Base-by-base conservation (phyloP, 2,888 invertebrate genomes). In the Drosophila vallismaia region DNA sequence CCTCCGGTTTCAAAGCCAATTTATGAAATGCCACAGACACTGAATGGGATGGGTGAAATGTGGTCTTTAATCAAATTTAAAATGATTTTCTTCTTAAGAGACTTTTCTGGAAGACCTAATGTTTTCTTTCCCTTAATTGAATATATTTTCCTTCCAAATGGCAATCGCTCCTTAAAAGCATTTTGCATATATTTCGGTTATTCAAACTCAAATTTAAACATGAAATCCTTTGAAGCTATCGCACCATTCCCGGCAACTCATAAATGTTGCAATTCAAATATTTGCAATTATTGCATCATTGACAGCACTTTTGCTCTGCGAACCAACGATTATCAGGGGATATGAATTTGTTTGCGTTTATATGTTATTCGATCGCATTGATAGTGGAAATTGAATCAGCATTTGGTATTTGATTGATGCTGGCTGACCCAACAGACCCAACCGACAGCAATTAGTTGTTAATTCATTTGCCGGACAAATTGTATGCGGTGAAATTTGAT, bases 1-100 rank as follows among this genome's bases (percentile, higher is more conserved):
- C 50, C 19, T 38, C n/a, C 38, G 9, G n/a, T 31, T 49, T 8
- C 67, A 72, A 72, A 72, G 72, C 72, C 72, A 72, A 72, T 72
- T 72, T 72, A 64, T 66, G 71, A 56, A 52, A 69, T 50, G 52
- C 36, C 36, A 36, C 36, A 12, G 36, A n/a, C 36, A 36, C 36
- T 36, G 36, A 36, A 33, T 4, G n/a, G 33, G n/a, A 5, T 33
- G 33, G n/a, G 1, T 33, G n/a, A 33, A 33, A 1, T 36, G 36
- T n/a, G 36, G 36, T 36, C 36, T 36, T 36, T 36, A 36, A 28
- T 48, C 48, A 14, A 8, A 36, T 10, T 48, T 36, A 36, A 36
- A 36, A n/a, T 6, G 36, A n/a, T 33, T n/a, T 36, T 36, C 36
- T n/a, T 36, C n/a, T 12, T 5, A n/a, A 36, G n/a, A 6, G 36